Percentiles rank a stretch among this genome's conserved stretches.
Evolutionary conservation across 2,113 vertebrate genomes (phyloP).

Genomic region (Chamaetylas fuelleborni): DNA sequence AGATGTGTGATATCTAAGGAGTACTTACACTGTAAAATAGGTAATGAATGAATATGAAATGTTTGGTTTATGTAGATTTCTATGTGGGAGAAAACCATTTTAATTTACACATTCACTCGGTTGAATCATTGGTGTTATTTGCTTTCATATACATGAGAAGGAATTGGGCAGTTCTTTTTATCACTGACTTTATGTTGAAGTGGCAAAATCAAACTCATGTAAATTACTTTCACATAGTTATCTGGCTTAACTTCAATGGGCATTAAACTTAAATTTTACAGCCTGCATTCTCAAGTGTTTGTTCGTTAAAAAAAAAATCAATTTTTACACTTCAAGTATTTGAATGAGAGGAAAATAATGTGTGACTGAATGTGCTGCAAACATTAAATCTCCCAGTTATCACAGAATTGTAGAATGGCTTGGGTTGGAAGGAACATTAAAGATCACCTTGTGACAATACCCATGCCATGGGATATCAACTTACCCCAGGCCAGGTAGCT

Average conservation of each 20-base stretch:
- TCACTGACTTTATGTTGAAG: not conserved
- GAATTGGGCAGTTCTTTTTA: constrained; percentile 16
- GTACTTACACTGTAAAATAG: not conserved
- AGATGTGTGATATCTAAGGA: not conserved
- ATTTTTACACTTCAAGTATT: not conserved
- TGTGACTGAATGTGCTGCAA: not conserved
- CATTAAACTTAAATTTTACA: not conserved
- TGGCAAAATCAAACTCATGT: not conserved
- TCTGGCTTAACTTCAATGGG: not conserved
- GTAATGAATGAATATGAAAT: not conserved
- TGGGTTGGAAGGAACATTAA: not conserved
- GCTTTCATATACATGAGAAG: not conserved
- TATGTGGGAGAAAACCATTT: constrained; percentile 23
- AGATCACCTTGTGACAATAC: not conserved
- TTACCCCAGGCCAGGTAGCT: not conserved
- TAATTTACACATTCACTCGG: not conserved
- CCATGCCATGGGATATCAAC: fast-evolving
- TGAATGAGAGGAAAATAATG: not conserved
- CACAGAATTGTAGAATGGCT: not conserved
- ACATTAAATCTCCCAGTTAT: not conserved
- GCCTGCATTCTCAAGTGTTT: not conserved
- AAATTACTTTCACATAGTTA: not conserved
- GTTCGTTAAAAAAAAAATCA: not conserved
- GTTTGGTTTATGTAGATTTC: constrained; percentile 25
- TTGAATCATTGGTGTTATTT: not conserved